Evolutionary conservation across 1,140 invertebrate species (phyloP).

Genomic region (Eciton burchellii): DNA sequence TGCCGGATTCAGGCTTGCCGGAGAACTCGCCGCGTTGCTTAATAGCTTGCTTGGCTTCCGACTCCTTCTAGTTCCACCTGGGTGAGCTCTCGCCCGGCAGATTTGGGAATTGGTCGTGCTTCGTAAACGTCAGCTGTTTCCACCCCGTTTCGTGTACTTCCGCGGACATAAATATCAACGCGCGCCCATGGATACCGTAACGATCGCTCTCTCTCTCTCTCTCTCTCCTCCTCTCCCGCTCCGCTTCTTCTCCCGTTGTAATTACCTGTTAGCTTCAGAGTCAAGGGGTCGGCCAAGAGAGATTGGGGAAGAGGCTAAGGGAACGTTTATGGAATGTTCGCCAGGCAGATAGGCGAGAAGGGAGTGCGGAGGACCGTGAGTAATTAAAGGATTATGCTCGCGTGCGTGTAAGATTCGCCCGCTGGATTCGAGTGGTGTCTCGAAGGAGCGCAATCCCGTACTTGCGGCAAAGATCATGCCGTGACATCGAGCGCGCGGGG

Average conservation of each 20-base stretch:
- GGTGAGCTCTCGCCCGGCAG: slow-evolving; percentile 29
- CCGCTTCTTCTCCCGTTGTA: slow-evolving; percentile 50
- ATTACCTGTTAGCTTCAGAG: slow-evolving; percentile 74
- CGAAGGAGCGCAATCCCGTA: slow-evolving; percentile 6
- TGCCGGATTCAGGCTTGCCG: slow-evolving; percentile 16
- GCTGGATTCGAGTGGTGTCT: slow-evolving; percentile 15
- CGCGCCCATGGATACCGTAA: slow-evolving; percentile 62
- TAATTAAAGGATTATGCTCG: slow-evolving; percentile 78
- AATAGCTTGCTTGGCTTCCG: slow-evolving; percentile 46
- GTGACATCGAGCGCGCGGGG: not conserved
- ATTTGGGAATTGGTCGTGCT: slow-evolving; percentile 43
- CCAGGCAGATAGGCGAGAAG: slow-evolving; percentile 31
- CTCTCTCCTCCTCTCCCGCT: not conserved
- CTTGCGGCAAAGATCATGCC: slow-evolving; percentile 30
- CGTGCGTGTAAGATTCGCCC: slow-evolving; percentile 74
- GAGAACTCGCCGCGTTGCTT: slow-evolving; percentile 26
- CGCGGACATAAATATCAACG: slow-evolving; percentile 74
- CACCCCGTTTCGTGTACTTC: slow-evolving; percentile 67
- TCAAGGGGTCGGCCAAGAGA: slow-evolving; percentile 61
- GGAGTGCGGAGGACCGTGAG: slow-evolving; percentile 57
- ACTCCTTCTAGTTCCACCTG: slow-evolving; percentile 51
- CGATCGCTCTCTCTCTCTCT: slow-evolving; percentile 61
- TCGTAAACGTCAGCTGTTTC: slow-evolving; percentile 72
- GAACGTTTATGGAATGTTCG: slow-evolving; percentile 49
- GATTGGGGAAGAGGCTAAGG: slow-evolving; percentile 57